Evolutionary conservation across 2,888 invertebrate species (phyloP).

Genomic region (Microplitis deprimator): DNA sequence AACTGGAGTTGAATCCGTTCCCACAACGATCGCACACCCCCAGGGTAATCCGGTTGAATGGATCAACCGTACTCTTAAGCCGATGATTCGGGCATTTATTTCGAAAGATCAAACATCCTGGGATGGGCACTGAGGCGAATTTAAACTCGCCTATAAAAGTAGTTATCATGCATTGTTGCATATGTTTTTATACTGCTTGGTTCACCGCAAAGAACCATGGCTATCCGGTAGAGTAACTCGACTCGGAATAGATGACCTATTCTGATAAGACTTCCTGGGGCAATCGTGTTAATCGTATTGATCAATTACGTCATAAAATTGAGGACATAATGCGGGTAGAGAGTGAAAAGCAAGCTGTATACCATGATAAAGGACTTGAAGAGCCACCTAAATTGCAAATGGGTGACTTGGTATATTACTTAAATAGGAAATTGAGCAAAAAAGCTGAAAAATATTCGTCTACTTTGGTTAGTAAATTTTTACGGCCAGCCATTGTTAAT

Average conservation of each 20-base stretch:
- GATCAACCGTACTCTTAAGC: too few relatives aligned
- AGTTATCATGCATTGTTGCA: slow-evolving; percentile 27
- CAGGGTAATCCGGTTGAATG: too few relatives aligned
- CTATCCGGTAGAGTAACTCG: too few relatives aligned
- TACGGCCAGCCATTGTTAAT: not conserved
- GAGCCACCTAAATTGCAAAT: not conserved
- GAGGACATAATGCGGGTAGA: slow-evolving; percentile 24
- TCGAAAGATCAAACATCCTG: slow-evolving; percentile 30
- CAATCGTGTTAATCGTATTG: slow-evolving; percentile 34
- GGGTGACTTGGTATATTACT: not conserved
- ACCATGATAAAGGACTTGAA: not conserved
- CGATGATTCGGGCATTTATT: too few relatives aligned
- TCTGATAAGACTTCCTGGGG: not conserved
- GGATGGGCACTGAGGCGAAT: slow-evolving; percentile 42
- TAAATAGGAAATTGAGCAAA: not conserved
- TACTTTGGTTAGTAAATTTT: not conserved
- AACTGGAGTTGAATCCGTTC: too few relatives aligned
- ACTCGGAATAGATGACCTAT: too few relatives aligned
- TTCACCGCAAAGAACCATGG: slow-evolving; percentile 29
- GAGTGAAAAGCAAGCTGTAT: slow-evolving; percentile 18
- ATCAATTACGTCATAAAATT: slow-evolving; percentile 39
- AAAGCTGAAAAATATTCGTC: not conserved
- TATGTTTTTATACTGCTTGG: slow-evolving; percentile 36
- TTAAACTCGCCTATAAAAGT: slow-evolving; percentile 36
- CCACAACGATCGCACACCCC: too few relatives aligned